Conservation (phyloP, 2,797 vertebrate species). For the Argentina silus region DNA sequence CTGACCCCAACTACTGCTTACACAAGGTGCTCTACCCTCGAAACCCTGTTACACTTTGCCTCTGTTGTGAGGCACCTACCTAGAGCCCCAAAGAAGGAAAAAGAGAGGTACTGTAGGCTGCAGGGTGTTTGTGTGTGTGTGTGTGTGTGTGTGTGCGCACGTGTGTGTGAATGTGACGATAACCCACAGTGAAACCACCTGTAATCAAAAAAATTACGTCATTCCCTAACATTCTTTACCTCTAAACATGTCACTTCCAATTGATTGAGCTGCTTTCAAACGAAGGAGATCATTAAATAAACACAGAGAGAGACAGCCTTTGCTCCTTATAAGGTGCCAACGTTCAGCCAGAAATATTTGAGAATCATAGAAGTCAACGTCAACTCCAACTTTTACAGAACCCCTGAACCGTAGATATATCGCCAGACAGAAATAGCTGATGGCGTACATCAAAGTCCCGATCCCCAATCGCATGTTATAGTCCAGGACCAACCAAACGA, state of each 20-base stretch:
- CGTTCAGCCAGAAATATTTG: constrained; percentile 27
- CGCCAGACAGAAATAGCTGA: constrained; percentile 43
- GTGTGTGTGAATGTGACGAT: not conserved
- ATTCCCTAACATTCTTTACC: constrained; percentile 52
- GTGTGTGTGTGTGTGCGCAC: not conserved
- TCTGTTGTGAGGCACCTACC: not conserved
- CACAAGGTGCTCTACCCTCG: constrained; percentile 22
- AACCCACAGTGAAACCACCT: constrained; percentile 56
- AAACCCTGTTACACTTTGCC: not conserved
- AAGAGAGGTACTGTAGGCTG: constrained; percentile 33
- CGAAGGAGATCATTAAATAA: constrained; percentile 62
- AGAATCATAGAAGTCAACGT: constrained; percentile 39
- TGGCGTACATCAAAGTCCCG: constrained; percentile 53
- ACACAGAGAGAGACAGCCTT: constrained; percentile 38
- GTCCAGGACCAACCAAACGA: constrained; percentile 55
- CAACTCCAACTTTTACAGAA: constrained; percentile 48
- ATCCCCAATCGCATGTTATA: constrained; percentile 43
- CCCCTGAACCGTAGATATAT: constrained; percentile 43
- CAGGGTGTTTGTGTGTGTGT: constrained; percentile 15
- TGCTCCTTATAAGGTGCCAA: constrained; percentile 57
- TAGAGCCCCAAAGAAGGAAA: constrained; percentile 42
- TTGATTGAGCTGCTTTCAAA: constrained; percentile 68
- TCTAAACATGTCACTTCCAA: constrained; percentile 63
- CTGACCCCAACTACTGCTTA: constrained; percentile 41
- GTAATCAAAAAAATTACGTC: constrained; percentile 55